These are phyloP conservation scores for Aphelocoma coerulescens DNA, from an alignment of 2,113 vertebrate genomes.

Conservation along the genomic window DNA sequence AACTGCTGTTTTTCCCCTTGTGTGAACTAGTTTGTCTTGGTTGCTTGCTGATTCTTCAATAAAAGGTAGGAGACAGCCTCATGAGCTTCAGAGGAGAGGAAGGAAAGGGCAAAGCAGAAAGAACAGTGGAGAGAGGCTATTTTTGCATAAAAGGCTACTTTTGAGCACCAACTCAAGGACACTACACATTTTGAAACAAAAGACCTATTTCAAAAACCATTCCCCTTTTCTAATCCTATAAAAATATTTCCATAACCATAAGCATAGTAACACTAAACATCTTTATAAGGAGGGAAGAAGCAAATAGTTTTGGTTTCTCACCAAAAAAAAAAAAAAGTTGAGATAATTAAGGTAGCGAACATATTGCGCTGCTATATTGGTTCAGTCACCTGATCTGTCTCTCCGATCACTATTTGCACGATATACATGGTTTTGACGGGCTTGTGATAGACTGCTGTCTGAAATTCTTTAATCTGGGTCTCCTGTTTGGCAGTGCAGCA, in stretches of 20 bases:
- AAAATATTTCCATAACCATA: neutral
- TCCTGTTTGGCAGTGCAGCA: conserved; percentile 66
- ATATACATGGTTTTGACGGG: conserved; percentile 65
- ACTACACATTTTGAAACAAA: neutral
- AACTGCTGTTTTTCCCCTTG: neutral
- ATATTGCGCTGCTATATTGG: conserved; percentile 64
- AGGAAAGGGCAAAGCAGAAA: neutral
- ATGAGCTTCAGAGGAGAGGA: neutral
- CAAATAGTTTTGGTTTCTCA: conserved; percentile 40
- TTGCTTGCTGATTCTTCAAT: neutral
- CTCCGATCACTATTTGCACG: conserved; percentile 62
- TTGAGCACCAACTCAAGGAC: neutral
- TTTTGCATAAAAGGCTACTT: neutral
- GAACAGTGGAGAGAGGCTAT: neutral
- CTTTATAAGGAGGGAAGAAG: neutral
- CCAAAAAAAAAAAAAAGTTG: neutral
- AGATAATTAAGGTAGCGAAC: conserved; percentile 62
- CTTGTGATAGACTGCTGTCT: conserved; percentile 72
- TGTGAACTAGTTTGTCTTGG: neutral
- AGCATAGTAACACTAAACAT: conserved; percentile 32
- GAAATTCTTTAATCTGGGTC: conserved; percentile 68
- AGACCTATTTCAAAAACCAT: neutral
- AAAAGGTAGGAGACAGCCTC: neutral
- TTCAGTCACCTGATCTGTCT: conserved; percentile 69
- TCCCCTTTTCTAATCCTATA: neutral